These are phyloP conservation scores for Sebastes diaconus DNA, from an alignment of 2,797 vertebrate species.

Conservation along the genomic window DNA sequence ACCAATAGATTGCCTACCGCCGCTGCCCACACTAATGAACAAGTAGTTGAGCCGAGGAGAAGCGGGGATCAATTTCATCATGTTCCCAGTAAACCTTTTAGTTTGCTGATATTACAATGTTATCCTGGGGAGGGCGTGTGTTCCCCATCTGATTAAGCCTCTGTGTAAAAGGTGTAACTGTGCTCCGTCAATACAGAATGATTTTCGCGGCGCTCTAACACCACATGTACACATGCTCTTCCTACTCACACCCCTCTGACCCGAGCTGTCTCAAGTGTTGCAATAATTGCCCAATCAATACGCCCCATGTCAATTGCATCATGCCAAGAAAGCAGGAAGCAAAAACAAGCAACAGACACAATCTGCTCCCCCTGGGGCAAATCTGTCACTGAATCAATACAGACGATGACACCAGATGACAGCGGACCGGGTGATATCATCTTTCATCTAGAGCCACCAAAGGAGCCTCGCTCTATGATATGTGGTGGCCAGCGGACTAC, in stretches of 20 bases:
- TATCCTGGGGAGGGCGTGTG: slow-evolving; percentile 46
- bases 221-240: slow-evolving; percentile 40
- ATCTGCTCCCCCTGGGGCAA: slow-evolving; percentile 50
- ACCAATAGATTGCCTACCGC: slow-evolving; percentile 61
- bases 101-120: slow-evolving; percentile 45
- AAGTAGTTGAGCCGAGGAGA: slow-evolving; percentile 50
- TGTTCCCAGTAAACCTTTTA: slow-evolving; percentile 56
- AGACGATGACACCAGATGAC: slow-evolving; percentile 72
- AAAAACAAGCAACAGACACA: slow-evolving; percentile 64
- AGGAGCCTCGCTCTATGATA: slow-evolving; percentile 38
- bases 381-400: slow-evolving; percentile 78
- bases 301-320: slow-evolving; percentile 67
- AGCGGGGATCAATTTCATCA: slow-evolving; percentile 67
- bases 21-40: slow-evolving; percentile 70
- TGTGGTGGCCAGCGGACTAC: slow-evolving; percentile 37
- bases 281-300: slow-evolving; percentile 79
- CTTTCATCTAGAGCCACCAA: slow-evolving; percentile 64
- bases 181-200: slow-evolving; percentile 42
- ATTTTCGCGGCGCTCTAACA: slow-evolving; percentile 46
- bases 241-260: slow-evolving; percentile 41
- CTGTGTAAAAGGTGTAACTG: slow-evolving; percentile 18
- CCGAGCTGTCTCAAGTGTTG: slow-evolving; percentile 63
- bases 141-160: slow-evolving; percentile 42
- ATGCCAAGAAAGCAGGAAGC: slow-evolving; percentile 64
- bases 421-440: slow-evolving; percentile 67